Percentiles rank a stretch among this genome's conserved stretches.
Evolutionary conservation across 2,113 vertebrate genomes (phyloP).

Genomic region (Arvicanthis niloticus): DNA sequence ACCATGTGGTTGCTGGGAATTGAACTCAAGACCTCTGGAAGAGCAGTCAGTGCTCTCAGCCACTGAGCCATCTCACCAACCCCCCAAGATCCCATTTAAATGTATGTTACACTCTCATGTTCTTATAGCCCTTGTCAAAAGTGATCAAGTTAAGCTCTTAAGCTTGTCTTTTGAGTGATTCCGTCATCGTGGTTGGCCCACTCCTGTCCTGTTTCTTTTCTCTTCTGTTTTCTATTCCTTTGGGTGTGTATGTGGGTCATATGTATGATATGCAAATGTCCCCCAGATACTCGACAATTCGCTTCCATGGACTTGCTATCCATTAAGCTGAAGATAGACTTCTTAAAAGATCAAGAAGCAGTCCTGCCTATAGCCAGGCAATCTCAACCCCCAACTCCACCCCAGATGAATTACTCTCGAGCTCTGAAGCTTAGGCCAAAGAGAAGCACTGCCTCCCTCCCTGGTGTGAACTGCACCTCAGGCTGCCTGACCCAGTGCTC

Average conservation of each 20-base stretch:
- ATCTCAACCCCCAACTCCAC: neutral
- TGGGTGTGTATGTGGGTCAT: accelerated
- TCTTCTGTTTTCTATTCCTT: neutral
- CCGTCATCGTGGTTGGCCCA: neutral
- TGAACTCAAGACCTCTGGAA: too few relatives aligned
- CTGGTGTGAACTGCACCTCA: neutral
- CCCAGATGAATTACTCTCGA: neutral
- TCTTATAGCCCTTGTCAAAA: neutral
- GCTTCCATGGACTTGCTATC: neutral
- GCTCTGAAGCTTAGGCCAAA: neutral
- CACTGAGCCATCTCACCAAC: too few relatives aligned
- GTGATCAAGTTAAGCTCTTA: neutral
- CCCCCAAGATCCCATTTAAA: neutral
- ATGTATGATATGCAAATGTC: too few relatives aligned
- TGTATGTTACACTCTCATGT: neutral
- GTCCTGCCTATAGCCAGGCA: too few relatives aligned
- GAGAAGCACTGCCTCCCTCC: neutral
- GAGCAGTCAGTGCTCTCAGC: too few relatives aligned
- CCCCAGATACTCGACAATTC: neutral
- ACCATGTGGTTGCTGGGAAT: too few relatives aligned
- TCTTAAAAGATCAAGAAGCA: neutral
- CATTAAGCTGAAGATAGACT: neutral
- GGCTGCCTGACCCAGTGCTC: neutral
- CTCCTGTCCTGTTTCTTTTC: neutral
- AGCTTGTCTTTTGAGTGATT: neutral